Evolutionary conservation across 2,113 vertebrate genomes (phyloP).

Genomic region (Austrofundulus limnaeus): DNA sequence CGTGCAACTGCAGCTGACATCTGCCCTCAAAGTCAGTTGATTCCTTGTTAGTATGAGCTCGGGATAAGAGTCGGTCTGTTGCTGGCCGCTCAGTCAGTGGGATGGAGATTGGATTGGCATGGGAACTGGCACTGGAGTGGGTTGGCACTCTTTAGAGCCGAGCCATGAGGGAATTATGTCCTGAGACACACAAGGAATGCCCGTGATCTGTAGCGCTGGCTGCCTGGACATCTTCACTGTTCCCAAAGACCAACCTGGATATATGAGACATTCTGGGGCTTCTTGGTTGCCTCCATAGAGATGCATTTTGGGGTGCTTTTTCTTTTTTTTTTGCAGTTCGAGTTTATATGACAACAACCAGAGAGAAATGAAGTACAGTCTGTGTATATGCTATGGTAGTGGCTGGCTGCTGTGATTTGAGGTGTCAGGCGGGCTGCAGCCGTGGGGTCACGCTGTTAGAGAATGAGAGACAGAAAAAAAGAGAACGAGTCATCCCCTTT

Average conservation of each 20-base stretch:
- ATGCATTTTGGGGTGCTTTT: constrained; percentile 15
- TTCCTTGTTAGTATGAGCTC: constrained; percentile 45
- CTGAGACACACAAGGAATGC: constrained; percentile 68
- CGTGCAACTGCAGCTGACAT: constrained; percentile 44
- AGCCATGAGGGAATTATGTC: constrained; percentile 67
- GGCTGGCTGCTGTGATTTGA: constrained; percentile 38
- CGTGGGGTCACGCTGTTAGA: constrained; percentile 38
- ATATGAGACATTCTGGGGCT: constrained; percentile 32
- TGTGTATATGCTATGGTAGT: constrained; percentile 15
- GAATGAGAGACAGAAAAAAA: constrained; percentile 37
- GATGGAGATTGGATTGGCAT: constrained; percentile 66
- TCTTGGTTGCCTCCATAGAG: constrained; percentile 12
- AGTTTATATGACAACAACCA: constrained; percentile 43
- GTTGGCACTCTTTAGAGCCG: constrained; percentile 50
- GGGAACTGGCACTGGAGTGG: constrained; percentile 65
- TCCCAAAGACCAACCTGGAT: constrained; percentile 41
- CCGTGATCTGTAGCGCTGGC: constrained; percentile 47
- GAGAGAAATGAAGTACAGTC: constrained; percentile 28
- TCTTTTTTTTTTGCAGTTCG: constrained; percentile 20
- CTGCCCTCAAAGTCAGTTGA: constrained; percentile 25
- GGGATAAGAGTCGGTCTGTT: constrained; percentile 23
- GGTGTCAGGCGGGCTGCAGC: constrained; percentile 40
- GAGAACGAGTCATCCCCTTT: constrained; percentile 58
- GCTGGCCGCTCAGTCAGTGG: constrained; percentile 25
- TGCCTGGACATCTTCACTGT: constrained; percentile 41